A percentile compares a stretch with the other conserved stretches of the same genome.
Evolutionary conservation across 2,113 vertebrate species (phyloP).

Genomic region (Daubentonia madagascariensis): DNA sequence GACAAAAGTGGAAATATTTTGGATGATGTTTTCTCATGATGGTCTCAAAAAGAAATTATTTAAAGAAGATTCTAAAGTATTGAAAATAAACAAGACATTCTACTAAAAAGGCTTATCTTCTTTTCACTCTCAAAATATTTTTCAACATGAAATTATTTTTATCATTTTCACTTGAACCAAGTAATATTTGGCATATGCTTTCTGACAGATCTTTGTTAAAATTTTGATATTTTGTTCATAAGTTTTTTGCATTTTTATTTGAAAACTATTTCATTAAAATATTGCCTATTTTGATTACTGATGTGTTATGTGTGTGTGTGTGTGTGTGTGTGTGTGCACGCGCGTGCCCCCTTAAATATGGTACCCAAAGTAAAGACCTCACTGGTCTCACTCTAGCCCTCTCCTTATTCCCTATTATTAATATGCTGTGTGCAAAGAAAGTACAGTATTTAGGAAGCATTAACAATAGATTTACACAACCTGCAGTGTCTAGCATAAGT

Average conservation of each 20-base stretch:
- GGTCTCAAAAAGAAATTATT: background rate
- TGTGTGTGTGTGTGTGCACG: background rate
- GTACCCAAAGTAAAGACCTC: background rate
- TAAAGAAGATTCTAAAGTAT: background rate
- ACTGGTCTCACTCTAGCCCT: background rate
- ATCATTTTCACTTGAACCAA: background rate
- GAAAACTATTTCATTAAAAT: background rate
- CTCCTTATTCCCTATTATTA: background rate
- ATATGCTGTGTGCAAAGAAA: background rate
- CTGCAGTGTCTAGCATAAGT: background rate
- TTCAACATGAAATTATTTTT: background rate
- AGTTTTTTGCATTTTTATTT: constrained; percentile 10
- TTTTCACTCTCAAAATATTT: background rate
- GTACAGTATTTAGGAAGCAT: background rate
- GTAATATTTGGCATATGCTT: background rate
- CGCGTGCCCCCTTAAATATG: background rate
- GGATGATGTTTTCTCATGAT: background rate
- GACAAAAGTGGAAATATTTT: background rate
- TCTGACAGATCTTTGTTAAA: background rate
- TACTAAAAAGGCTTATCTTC: background rate
- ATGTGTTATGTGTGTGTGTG: background rate
- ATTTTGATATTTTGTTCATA: background rate
- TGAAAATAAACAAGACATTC: background rate
- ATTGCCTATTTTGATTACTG: background rate
- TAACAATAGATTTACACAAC: background rate